Percentiles rank a stretch among this genome's conserved stretches.
These are phyloP conservation scores for Chaenogobius annularis DNA, from an alignment of 2,113 vertebrate genomes.

Conservation along the genomic window DNA sequence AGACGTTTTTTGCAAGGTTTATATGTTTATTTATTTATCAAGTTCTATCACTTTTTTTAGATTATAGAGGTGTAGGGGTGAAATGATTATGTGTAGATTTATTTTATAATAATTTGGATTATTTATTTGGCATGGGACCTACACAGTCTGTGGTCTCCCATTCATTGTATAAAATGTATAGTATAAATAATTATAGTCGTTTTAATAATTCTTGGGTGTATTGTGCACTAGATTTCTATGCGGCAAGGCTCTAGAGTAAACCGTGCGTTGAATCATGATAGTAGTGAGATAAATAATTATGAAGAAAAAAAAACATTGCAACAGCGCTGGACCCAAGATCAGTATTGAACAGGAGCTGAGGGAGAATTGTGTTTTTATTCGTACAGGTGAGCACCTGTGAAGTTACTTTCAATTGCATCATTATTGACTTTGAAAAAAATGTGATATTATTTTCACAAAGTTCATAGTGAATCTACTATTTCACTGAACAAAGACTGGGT, in stretches of 20 bases:
- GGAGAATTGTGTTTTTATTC: slow-evolving; percentile 18
- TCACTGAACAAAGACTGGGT: slow-evolving; percentile 1
- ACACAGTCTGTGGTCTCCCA: no score
- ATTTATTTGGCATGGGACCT: no score
- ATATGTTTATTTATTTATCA: not conserved
- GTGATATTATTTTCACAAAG: slow-evolving; percentile 1
- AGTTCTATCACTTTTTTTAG: no score
- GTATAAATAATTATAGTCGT: no score
- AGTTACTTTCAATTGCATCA: slow-evolving; percentile 53
- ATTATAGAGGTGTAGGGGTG: no score
- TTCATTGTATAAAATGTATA: no score
- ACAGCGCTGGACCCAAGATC: slow-evolving; percentile 13
- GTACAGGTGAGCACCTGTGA: slow-evolving; percentile 37
- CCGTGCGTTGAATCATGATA: not conserved
- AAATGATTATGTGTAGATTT: no score
- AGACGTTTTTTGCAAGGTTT: not conserved
- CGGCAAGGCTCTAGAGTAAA: not conserved
- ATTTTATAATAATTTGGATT: no score
- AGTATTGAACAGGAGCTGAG: slow-evolving; percentile 12
- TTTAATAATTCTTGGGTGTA: not conserved
- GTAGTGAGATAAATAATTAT: not conserved
- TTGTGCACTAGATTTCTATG: not conserved
- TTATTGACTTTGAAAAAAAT: not conserved
- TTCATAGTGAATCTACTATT: slow-evolving; percentile 1
- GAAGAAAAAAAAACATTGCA: not conserved